Evolutionary conservation across 2,888 invertebrate genomes (phyloP).

Genomic region (Cantharis lateralis): DNA sequence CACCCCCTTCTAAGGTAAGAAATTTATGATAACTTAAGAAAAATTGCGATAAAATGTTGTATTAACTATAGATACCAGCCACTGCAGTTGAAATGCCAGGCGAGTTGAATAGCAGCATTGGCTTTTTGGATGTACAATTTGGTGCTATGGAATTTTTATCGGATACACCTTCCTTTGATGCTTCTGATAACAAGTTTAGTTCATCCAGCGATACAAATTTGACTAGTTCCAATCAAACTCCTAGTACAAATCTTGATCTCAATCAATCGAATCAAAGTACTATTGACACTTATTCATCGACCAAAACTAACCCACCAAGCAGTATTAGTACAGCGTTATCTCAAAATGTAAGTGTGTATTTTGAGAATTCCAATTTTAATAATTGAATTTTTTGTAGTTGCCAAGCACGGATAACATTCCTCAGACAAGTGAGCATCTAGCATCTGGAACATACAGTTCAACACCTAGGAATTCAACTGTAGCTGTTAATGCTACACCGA

Average conservation of each 20-base stretch:
- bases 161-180: slow-evolving; percentile 59
- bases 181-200: slow-evolving; percentile 56
- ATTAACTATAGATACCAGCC: slow-evolving; percentile 75
- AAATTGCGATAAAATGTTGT: background rate
- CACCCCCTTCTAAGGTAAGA: slow-evolving; percentile 80
- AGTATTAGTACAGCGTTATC: slow-evolving; percentile 55
- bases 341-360: slow-evolving; percentile 49
- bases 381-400: slow-evolving; percentile 41
- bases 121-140: slow-evolving; percentile 90
- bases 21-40: background rate
- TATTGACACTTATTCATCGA: slow-evolving; percentile 56
- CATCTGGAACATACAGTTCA: slow-evolving; percentile 50
- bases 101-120: slow-evolving; percentile 74
- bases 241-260: slow-evolving; percentile 49
- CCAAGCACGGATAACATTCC: slow-evolving; percentile 54
- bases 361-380: background rate
- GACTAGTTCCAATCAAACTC: slow-evolving; percentile 46
- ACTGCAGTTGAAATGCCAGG: slow-evolving; percentile 97
- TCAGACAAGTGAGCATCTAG: slow-evolving; percentile 52
- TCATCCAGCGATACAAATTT: slow-evolving; percentile 47
- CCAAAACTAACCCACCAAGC: slow-evolving; percentile 51
- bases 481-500: slow-evolving; percentile 47
- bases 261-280: slow-evolving; percentile 57
- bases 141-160: slow-evolving; percentile 81
- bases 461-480: slow-evolving; percentile 53